Base-by-base conservation (phyloP, 2,797 vertebrate species). In the Tauraco hartlaubi region DNA sequence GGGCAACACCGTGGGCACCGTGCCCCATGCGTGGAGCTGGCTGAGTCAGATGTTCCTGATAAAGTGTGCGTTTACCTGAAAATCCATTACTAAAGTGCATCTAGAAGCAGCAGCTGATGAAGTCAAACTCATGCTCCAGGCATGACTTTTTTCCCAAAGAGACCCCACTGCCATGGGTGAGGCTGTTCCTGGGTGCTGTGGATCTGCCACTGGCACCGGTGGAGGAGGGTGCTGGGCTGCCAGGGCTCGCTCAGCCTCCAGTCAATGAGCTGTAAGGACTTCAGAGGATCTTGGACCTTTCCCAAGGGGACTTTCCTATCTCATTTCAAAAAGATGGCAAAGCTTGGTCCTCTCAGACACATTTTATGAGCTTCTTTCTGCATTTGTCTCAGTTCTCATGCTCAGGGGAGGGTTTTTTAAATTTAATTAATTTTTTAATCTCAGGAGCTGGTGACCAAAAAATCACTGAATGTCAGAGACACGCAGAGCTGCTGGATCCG, bases 1-100 rank as follows among this genome's bases (percentile, higher is more conserved):
- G 54, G 72, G 52, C 56, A 49, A 21, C 0, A 0, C 73, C 0
- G 0, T 18, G 79, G 85, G 37, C 29, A 61, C 28, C 0, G 0
- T 31, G 51, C 29, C 73, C 37, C 18, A 0, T 6, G 18, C 1
- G 8, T 43, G 13, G 20, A 33, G 61, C 44, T 1, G 6, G 15
- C 51, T 79, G 48, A 1, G 0, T 46, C 80, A 63, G 74, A 28
- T 0, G 1, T 44, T 56, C 86, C 31, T 72, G 75, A 28, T 9
- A 35, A 76, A 69, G 26, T 4, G 16, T 28, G 54, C 12, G 19
- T 56, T 85, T 63, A 29, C 56, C 58, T 49, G n/a, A 80, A 94
- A 77, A n/a, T 62, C 56, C 29, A 29, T 5, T 1, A 49, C 66
- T 44, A 13, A 85, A 63, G 12, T 18, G 6, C 6, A 4, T 6